These are phyloP conservation scores for Heteronetta atricapilla DNA, from an alignment of 2,113 vertebrate species.

Conservation along the genomic window DNA sequence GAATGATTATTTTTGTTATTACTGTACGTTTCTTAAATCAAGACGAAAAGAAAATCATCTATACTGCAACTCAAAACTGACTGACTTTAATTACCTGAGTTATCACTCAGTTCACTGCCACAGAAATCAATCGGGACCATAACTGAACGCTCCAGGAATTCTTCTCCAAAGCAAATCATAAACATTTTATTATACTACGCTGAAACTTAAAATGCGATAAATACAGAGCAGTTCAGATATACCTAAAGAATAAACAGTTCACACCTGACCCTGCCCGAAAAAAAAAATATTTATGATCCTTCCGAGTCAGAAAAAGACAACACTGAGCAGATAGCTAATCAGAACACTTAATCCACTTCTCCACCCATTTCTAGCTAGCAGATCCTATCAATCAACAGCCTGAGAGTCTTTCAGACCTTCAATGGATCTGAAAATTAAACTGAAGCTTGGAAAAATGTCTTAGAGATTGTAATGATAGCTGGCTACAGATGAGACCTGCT, in stretches of 20 bases:
- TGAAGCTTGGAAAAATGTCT: background rate
- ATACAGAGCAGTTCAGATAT: background rate
- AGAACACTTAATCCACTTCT: background rate
- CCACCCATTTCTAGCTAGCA: background rate
- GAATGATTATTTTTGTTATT: background rate
- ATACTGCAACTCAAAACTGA: background rate
- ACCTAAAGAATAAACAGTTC: background rate
- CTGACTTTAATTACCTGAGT: background rate
- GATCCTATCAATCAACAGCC: background rate
- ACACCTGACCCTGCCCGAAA: background rate
- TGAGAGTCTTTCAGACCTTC: background rate
- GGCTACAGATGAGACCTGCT: background rate
- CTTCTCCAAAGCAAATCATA: background rate
- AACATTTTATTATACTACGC: background rate
- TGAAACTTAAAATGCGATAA: background rate
- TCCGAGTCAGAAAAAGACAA: background rate
- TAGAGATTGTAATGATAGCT: background rate
- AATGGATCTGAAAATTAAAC: background rate
- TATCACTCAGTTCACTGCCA: background rate
- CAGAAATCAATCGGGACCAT: background rate
- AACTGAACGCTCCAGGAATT: background rate
- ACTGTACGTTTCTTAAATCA: background rate
- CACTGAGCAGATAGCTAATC: background rate
- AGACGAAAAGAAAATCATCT: background rate
- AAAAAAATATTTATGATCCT: background rate